Evolutionary conservation across 2,888 invertebrate species (phyloP).

Genomic region (Drosophila putrida): DNA sequence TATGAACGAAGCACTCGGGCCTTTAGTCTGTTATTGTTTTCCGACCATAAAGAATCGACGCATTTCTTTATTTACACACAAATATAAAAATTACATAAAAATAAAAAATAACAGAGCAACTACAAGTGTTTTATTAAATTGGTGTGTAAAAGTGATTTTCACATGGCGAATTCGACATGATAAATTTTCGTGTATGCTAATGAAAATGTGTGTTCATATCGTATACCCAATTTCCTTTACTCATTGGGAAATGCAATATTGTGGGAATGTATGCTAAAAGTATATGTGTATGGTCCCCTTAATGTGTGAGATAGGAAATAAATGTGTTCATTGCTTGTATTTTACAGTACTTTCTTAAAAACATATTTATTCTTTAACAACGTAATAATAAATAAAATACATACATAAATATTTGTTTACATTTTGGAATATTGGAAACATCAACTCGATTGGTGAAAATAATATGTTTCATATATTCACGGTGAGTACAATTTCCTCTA

Average conservation of each 20-base stretch:
- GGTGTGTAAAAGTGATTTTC: neutral
- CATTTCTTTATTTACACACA: constrained; percentile 5
- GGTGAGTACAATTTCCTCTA: constrained; percentile 8
- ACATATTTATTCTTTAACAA: constrained; percentile 31
- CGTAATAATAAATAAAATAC: constrained; percentile 18
- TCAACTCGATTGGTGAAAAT: neutral
- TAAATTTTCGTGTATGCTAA: neutral
- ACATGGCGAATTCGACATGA: neutral
- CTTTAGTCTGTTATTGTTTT: constrained; percentile 22
- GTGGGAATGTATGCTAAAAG: neutral
- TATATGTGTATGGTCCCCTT: neutral
- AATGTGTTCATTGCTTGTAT: neutral
- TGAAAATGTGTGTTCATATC: neutral
- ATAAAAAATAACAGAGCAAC: neutral
- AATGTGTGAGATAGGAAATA: neutral
- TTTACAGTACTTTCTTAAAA: constrained; percentile 9
- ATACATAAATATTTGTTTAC: constrained; percentile 34
- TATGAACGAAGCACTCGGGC: constrained; percentile 15
- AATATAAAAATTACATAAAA: constrained; percentile 6
- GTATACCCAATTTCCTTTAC: neutral
- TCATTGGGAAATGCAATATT: neutral
- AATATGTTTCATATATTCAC: neutral
- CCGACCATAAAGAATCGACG: constrained; percentile 3
- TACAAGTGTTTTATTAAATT: constrained; percentile 9
- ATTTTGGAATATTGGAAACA: constrained; percentile 8